Base-by-base conservation (phyloP, 2,888 invertebrate species). In the Esperia sulphurella region DNA sequence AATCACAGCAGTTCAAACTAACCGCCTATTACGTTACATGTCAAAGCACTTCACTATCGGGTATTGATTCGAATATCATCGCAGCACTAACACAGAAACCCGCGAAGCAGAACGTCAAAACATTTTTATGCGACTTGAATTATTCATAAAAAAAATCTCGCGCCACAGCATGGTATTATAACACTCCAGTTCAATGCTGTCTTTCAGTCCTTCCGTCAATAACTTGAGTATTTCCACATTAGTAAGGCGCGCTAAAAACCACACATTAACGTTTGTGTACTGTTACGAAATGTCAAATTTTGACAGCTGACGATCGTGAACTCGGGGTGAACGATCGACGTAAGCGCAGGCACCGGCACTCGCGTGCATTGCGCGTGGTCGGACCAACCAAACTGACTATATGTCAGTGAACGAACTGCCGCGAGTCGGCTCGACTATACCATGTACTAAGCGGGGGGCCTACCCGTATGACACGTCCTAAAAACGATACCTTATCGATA, bases 251-350 rank as follows among this genome's bases (percentile, higher is more conserved):
- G 64, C 61, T 63, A 66, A 70, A 65, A 63, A 64, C 60, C 63
- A 61, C 61, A 58, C 58, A 55, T 55, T 57, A 61, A 65, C 56
- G 61, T 64, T 61, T 55, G 55, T 58, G 54, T 54, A 59, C 58
- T 66, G 68, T 78, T 78, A 75, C 70, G 79, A 76, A 79, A 80
- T 75, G 79, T 82, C 77, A 78, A 69, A 72, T 66, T 75, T 71
- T 86, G 83, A 86, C 88, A 86, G 86, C 72, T 79, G 79, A 75
- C 74, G 79, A 77, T 77, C 82, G 78, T 68, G 68, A 63, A 59
- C 57, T 58, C 63, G 68, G 68, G 71, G 75, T 73, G 71, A 78
- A 77, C 68, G 79, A 72, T 60, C 63, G 58, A 67, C 73, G 65
- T 71, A 71, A 69, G 75, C 69, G 66, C 57, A 66, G 65, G 66